Base-by-base conservation (phyloP, 2,888 invertebrate genomes). In the Sacculina carcini region DNA sequence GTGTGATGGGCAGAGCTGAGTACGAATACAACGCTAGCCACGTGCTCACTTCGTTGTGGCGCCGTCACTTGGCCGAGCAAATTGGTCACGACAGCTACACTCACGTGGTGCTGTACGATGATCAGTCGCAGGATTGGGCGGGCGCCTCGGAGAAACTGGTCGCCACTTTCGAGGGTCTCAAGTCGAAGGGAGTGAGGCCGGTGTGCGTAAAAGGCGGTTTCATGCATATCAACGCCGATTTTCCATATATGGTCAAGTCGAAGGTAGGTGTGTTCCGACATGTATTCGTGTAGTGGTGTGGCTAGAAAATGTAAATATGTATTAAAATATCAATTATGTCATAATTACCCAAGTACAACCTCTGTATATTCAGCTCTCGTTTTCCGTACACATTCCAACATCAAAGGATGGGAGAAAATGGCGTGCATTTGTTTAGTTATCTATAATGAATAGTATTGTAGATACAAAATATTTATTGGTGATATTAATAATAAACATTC, bases 81-180 rank as follows among this genome's bases (percentile, higher is more conserved):
- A 49, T 57, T 21, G 55, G 55, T 19, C 54, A 61, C 23, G 53
- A 52, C 24, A 52, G 53, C 31, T 61, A 58, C 54, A 58, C 58
- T 26, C 54, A 58, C 52, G 59, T 63, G 19, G 56, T 63, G 2
- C 57, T 63, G 12, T 63, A 62, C 52, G 61, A 63, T 52, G 57
- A 58, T 31, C 38, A 40, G 39, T 53, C 56, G 19, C 47, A 53
- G 21, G 48, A 52, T 19, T 21, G 46, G 26, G 48, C 47, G 14
- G 21, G 55, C n/a, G 44, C 52, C 9, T 49, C 38, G 12, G 48
- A 24, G 28, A 53, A 36, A 29, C 32, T 52, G 42, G 36, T 24
- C 28, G 19, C 9, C 19, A 39, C 44, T 3, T 48, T 47, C 24
- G 14, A 23, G 16, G 14, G 12, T 7, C 48, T 42, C 16, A 28